Percentiles rank a stretch among this genome's conserved stretches.
These are phyloP conservation scores for Sinella curviseta DNA, from an alignment of 1,140 invertebrate genomes.

Conservation along the genomic window DNA sequence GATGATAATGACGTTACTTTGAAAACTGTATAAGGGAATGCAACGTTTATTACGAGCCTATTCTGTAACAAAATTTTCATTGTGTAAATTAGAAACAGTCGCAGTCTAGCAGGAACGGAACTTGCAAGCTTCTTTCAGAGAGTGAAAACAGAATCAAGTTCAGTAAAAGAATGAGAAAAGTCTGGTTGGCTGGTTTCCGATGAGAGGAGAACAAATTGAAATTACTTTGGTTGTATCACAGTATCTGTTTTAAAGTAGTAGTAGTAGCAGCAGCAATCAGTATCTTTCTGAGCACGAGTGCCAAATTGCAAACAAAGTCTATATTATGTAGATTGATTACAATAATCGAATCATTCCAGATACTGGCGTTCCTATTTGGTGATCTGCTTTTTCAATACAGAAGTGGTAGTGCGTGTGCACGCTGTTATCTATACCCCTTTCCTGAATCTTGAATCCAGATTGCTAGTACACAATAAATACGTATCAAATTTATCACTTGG, in stretches of 20 bases:
- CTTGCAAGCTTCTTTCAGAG: background rate
- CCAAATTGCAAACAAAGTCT: background rate
- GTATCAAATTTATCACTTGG: too few species aligned
- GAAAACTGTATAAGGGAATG: background rate
- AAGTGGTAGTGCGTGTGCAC: too few species aligned
- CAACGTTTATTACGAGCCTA: too few species aligned
- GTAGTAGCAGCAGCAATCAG: too few species aligned
- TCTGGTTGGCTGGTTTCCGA: background rate
- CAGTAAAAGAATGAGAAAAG: background rate
- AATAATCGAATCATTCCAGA: background rate
- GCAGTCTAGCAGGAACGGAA: too few species aligned
- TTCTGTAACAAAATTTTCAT: background rate
- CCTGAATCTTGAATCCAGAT: too few species aligned
- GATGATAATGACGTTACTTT: background rate
- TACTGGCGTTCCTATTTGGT: background rate
- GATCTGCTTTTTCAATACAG: too few species aligned
- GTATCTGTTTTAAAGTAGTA: background rate
- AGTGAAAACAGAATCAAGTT: background rate
- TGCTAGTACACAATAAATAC: too few species aligned
- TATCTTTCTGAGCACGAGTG: background rate
- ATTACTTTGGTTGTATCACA: background rate
- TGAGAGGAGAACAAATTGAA: background rate
- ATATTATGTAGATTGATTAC: background rate
- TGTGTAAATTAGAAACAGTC: background rate
- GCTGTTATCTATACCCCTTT: too few species aligned